These are phyloP conservation scores for Microctonus brassicae DNA, from an alignment of 2,888 invertebrate genomes.

Conservation along the genomic window DNA sequence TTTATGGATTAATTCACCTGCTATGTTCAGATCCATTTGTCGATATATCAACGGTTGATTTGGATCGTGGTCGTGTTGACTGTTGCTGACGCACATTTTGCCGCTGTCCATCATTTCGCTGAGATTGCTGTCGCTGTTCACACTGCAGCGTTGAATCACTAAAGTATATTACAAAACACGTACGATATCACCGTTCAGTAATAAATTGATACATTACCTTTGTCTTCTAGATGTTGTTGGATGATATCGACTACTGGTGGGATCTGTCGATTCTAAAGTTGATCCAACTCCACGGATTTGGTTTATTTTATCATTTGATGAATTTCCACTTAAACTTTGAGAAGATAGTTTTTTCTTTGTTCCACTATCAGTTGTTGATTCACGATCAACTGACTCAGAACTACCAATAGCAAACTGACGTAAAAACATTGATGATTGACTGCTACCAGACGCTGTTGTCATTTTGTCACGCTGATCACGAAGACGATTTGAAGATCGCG, in stretches of 20 bases:
- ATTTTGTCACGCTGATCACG: constrained; percentile 17
- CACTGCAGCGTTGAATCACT: constrained; percentile 36
- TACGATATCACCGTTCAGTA: constrained; percentile 15
- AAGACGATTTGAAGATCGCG: constrained; percentile 28
- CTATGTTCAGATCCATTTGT: constrained; percentile 3
- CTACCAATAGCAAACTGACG: constrained; percentile 14
- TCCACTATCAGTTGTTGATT: constrained; percentile 7
- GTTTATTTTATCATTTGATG: not conserved
- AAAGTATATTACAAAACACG: constrained; percentile 36
- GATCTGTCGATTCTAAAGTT: not conserved
- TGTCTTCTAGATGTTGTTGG: constrained; percentile 18
- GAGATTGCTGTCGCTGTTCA: constrained; percentile 24
- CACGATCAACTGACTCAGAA: constrained; percentile 27
- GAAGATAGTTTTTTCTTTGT: not conserved
- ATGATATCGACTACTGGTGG: not conserved
- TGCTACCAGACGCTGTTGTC: not conserved
- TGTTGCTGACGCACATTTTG: not conserved
- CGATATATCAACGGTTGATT: constrained; percentile 11
- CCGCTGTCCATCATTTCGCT: not conserved
- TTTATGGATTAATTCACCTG: constrained; percentile 24
- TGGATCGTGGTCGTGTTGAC: constrained; percentile 27
- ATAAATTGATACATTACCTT: constrained; percentile 25
- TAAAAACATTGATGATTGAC: constrained; percentile 22
- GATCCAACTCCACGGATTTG: not conserved
- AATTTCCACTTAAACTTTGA: not conserved